Evolutionary conservation across 1,140 invertebrate species (phyloP).

Genomic region (Tribolium castaneum): DNA sequence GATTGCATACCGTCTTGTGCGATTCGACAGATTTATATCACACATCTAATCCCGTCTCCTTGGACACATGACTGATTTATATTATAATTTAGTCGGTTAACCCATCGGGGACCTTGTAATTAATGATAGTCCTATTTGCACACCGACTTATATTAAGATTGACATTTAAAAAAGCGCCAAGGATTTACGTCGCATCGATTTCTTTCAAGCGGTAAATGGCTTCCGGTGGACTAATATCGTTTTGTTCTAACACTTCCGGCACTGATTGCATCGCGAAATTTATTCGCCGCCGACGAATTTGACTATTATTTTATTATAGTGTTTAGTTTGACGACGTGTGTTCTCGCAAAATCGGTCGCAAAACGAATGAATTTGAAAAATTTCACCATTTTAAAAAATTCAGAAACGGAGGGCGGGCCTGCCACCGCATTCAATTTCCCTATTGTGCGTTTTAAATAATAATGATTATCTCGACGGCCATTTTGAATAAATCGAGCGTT

Average conservation of each 20-base stretch:
- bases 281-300: neutral
- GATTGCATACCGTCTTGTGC: constrained; percentile 21
- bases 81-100: constrained; percentile 21
- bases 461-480: constrained; percentile 16
- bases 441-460: constrained; percentile 12
- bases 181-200: neutral
- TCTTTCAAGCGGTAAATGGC: constrained; percentile 3
- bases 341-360: neutral
- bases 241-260: constrained; percentile 15
- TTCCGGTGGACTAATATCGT: constrained; percentile 5
- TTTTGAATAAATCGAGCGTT: constrained; percentile 41
- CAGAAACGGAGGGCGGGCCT: neutral
- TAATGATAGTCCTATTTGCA: constrained; percentile 20
- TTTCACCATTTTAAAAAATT: constrained; percentile 13
- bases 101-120: neutral
- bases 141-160: constrained; percentile 7
- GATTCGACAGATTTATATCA: constrained; percentile 33
- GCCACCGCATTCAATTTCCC: neutral
- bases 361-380: neutral
- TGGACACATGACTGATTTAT: constrained; percentile 34
- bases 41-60: constrained; percentile 10
- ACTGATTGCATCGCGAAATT: neutral
- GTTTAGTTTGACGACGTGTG: neutral
- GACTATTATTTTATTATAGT: too few relatives aligned
- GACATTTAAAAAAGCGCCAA: constrained; percentile 23